Evolutionary conservation across 2,888 invertebrate genomes (phyloP).

Genomic region (Cremastinae sp.): DNA sequence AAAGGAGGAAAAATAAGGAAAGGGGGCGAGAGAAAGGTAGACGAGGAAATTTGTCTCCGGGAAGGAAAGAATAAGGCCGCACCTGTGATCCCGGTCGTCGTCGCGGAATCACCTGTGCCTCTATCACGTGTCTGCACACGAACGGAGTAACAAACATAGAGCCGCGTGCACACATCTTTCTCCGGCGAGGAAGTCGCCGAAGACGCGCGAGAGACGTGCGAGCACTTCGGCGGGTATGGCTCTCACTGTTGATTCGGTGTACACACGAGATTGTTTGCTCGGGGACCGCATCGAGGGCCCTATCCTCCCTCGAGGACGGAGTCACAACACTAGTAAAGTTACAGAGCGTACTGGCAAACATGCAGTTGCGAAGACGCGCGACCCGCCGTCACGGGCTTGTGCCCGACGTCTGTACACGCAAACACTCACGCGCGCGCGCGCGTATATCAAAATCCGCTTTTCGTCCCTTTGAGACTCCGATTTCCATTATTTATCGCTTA

Average conservation of each 20-base stretch:
- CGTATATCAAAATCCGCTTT: slow-evolving; percentile 4
- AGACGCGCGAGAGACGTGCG: slow-evolving; percentile 40
- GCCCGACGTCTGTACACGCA: slow-evolving; percentile 55
- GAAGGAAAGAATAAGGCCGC: slow-evolving; percentile 58
- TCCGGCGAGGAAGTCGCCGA: slow-evolving; percentile 29
- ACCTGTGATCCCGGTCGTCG: slow-evolving; percentile 60
- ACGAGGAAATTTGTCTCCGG: slow-evolving; percentile 33
- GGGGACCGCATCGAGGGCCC: slow-evolving; percentile 70
- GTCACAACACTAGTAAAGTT: slow-evolving; percentile 77
- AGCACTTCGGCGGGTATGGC: slow-evolving; percentile 51
- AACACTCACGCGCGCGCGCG: slow-evolving; percentile 17
- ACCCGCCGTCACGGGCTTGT: slow-evolving; percentile 34
- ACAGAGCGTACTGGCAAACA: slow-evolving; percentile 76
- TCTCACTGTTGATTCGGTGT: slow-evolving; percentile 70
- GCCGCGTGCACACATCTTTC: slow-evolving; percentile 36
- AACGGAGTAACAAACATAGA: slow-evolving; percentile 15
- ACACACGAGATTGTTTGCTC: slow-evolving; percentile 75
- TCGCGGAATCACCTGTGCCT: slow-evolving; percentile 59
- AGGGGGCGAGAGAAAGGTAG: slow-evolving; percentile 21
- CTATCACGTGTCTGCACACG: slow-evolving; percentile 33
- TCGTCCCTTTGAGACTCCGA: slow-evolving; percentile 14
- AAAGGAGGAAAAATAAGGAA: not conserved
- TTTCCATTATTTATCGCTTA: too few species aligned
- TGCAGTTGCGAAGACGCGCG: slow-evolving; percentile 72
- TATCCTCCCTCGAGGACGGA: slow-evolving; percentile 66